Evolutionary conservation across 2,113 vertebrate genomes (phyloP).

Genomic region (Myanophis thanlyinensis): DNA sequence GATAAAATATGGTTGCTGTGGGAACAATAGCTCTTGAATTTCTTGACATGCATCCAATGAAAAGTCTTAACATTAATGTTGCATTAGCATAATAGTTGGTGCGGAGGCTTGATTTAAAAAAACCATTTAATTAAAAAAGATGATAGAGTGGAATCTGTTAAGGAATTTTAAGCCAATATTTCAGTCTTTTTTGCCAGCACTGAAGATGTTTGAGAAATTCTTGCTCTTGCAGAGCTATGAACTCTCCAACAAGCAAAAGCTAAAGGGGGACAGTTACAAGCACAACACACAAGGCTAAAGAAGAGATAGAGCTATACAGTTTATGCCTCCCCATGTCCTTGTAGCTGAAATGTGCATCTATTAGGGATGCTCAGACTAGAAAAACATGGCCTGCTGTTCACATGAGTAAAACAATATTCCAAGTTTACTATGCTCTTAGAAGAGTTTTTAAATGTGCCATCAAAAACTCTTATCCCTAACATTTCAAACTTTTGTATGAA

Average conservation of each 20-base stretch:
- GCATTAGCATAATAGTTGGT: slow-evolving; percentile 65
- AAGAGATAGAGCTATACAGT: slow-evolving; percentile 17
- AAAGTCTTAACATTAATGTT: slow-evolving; percentile 73
- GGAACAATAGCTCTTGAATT: slow-evolving; percentile 71
- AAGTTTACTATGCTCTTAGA: not conserved
- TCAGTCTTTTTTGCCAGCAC: slow-evolving; percentile 65
- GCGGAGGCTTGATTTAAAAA: slow-evolving; percentile 4
- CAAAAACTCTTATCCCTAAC: not conserved
- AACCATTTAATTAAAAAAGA: slow-evolving; percentile 72
- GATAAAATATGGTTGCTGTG: slow-evolving; percentile 70
- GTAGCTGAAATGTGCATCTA: slow-evolving; percentile 12
- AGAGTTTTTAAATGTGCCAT: not conserved
- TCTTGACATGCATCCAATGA: slow-evolving; percentile 72
- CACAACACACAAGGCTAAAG: not conserved
- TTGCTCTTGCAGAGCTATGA: slow-evolving; percentile 50
- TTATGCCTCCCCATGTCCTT: slow-evolving; percentile 18
- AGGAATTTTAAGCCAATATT: slow-evolving; percentile 73
- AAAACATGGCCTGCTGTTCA: not conserved
- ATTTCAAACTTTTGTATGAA: not conserved
- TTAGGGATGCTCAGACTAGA: not conserved
- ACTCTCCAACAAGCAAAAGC: slow-evolving; percentile 37
- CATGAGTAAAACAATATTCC: not conserved
- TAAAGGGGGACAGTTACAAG: slow-evolving; percentile 32
- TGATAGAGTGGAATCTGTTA: slow-evolving; percentile 73
- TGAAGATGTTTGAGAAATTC: slow-evolving; percentile 61